Evolutionary conservation across 2,113 vertebrate genomes (phyloP).

Genomic region (Pomatorhinus ruficollis): DNA sequence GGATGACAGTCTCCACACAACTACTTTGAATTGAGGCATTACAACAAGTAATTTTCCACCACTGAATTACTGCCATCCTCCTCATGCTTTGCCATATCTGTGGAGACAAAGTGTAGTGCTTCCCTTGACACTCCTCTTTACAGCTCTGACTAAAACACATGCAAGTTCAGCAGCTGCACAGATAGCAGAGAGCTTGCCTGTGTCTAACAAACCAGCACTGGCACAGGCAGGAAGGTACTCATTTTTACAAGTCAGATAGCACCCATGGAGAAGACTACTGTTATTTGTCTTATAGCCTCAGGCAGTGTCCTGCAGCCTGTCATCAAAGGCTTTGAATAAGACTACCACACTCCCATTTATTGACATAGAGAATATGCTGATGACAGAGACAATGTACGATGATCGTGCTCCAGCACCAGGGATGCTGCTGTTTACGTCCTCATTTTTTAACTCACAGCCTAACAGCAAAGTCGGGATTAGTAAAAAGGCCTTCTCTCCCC

Average conservation of each 20-base stretch:
- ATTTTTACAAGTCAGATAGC: constrained; percentile 22
- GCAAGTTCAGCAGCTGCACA: not conserved
- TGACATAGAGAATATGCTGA: not conserved
- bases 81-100: not conserved
- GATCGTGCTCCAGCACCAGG: not conserved
- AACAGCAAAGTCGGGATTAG: not conserved
- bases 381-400: not conserved
- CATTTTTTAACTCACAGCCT: not conserved
- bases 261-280: constrained; percentile 46
- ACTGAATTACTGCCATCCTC: not conserved
- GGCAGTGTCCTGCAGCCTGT: constrained; percentile 33
- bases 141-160: not conserved
- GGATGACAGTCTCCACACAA: not conserved
- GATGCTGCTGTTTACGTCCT: not conserved
- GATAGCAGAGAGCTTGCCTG: not conserved
- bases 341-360: not conserved
- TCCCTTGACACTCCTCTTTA: not conserved
- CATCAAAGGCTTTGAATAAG: constrained; percentile 20
- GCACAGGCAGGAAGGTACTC: not conserved
- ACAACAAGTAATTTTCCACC: not conserved
- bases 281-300: constrained; percentile 25
- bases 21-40: not conserved
- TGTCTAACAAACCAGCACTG: not conserved
- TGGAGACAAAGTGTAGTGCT: not conserved
- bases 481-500: not conserved